Evolutionary conservation across 2,888 invertebrate species (phyloP), one percentile per base, ranked within the genome.

Genomic region (Agrochola lota): DNA sequence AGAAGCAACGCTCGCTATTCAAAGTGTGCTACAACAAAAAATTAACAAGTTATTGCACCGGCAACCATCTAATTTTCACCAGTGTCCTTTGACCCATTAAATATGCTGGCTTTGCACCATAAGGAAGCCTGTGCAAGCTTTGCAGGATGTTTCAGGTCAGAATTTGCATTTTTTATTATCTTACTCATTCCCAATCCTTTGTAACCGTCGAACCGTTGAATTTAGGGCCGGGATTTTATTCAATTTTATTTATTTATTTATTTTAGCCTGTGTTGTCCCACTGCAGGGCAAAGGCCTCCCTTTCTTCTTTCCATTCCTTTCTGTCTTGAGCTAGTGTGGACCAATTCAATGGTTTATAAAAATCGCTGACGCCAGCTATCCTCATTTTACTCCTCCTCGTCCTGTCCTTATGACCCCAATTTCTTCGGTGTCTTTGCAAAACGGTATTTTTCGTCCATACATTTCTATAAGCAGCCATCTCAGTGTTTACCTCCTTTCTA

Each of bases 141-240:
- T 59, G 23, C 67, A 52, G 63, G 52, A 57, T 35, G 35, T 49
- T 57, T 52, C 12, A n/a, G 80, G 75, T 60, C 69, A 75, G 5
- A 64, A 80, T 76, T 80, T 46, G 69, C 76, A 81, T 76, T 69
- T 80, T 69, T 55, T 46, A 81, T 69, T 52, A 69, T 43, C 5
- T 59, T 59, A 11, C 30, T 17, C 9, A 17, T 68, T 30, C 5
- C 63, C 23, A 12, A 30, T 11, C 35, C 43, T 46, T 69, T 59
- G 17, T 17, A 59, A 30, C 9, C 40, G 40, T 63, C 55, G 67
- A 52, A 30, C 9, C 40, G 30, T 63, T 60, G 67, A 9, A 49
- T 52, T 80, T 52, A 59, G n/a, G 9, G 57, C 11, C 7, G 15
- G 9, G 40, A 40, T 55, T 74, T 30, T 20, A 60, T 62, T 40